A percentile compares a stretch with the other conserved stretches of the same genome.
These are phyloP conservation scores for Acrocephalus arundinaceus DNA, from an alignment of 2,113 vertebrate species.

Conservation along the genomic window DNA sequence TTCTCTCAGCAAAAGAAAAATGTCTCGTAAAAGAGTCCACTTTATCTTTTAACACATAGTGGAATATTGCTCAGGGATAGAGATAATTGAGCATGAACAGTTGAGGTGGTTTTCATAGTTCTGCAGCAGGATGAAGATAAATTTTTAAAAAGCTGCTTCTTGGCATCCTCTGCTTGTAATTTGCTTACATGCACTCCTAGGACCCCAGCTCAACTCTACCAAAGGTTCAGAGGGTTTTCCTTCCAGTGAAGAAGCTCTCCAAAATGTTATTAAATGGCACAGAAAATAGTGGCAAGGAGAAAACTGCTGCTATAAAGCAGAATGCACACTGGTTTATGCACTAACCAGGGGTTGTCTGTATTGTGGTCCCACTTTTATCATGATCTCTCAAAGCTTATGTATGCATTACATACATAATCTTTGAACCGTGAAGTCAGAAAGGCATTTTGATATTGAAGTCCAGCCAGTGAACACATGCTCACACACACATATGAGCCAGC, in stretches of 20 bases:
- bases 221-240: neutral
- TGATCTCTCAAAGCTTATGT: neutral
- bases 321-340: neutral
- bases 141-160: neutral
- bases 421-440: neutral
- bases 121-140: neutral
- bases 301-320: neutral
- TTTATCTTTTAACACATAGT: neutral
- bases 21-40: neutral
- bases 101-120: neutral
- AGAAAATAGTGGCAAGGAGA: neutral
- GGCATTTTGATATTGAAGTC: neutral
- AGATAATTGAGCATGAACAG: neutral
- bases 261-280: neutral
- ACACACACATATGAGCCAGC: neutral
- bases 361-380: neutral
- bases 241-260: neutral
- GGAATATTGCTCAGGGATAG: neutral
- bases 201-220: neutral
- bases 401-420: neutral
- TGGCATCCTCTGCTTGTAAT: neutral
- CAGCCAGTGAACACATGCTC: neutral
- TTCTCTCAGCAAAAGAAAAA: neutral
- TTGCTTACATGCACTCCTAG: neutral
- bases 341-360: neutral